Percentiles rank a stretch among this genome's conserved stretches.
These are phyloP conservation scores for Willowsia nigromaculata DNA, from an alignment of 2,888 invertebrate genomes.

Conservation along the genomic window DNA sequence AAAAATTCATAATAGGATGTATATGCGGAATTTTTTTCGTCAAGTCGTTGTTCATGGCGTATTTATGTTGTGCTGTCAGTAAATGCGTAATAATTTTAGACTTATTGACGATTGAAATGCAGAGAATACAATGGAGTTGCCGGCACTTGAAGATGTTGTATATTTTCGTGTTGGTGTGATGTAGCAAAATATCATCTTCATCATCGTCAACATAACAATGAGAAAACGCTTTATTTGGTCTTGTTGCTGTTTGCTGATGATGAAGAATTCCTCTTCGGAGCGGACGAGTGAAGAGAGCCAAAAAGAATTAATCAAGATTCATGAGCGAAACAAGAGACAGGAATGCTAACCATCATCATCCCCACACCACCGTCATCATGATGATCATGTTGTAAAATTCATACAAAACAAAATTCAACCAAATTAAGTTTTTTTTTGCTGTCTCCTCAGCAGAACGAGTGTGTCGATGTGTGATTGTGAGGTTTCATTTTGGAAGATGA, in stretches of 20 bases:
- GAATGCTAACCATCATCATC: constrained; percentile 46
- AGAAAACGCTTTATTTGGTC: constrained; percentile 49
- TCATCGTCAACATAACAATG: constrained; percentile 37
- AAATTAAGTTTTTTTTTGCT: constrained; percentile 30
- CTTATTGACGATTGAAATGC: constrained; percentile 23
- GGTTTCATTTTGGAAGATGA: background rate
- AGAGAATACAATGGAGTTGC: background rate
- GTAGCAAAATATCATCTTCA: constrained; percentile 29
- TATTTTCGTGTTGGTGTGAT: background rate
- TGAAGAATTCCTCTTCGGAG: constrained; percentile 19
- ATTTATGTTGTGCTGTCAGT: constrained; percentile 20
- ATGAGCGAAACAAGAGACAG: constrained; percentile 53
- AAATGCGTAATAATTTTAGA: constrained; percentile 16
- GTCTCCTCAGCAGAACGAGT: background rate
- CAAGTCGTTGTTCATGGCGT: constrained; percentile 13
- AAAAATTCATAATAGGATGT: constrained; percentile 1
- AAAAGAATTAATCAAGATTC: constrained; percentile 60
- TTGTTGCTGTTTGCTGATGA: constrained; percentile 13
- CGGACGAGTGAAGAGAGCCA: constrained; percentile 6
- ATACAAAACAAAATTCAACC: constrained; percentile 27
- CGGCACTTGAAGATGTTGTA: background rate
- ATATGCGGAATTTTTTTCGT: constrained; percentile 2
- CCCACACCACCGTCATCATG: background rate
- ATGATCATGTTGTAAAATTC: constrained; percentile 34
- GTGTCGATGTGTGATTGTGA: constrained; percentile 31